These are phyloP conservation scores for Dinomys branickii DNA, from an alignment of 2,113 vertebrate genomes.

Conservation along the genomic window DNA sequence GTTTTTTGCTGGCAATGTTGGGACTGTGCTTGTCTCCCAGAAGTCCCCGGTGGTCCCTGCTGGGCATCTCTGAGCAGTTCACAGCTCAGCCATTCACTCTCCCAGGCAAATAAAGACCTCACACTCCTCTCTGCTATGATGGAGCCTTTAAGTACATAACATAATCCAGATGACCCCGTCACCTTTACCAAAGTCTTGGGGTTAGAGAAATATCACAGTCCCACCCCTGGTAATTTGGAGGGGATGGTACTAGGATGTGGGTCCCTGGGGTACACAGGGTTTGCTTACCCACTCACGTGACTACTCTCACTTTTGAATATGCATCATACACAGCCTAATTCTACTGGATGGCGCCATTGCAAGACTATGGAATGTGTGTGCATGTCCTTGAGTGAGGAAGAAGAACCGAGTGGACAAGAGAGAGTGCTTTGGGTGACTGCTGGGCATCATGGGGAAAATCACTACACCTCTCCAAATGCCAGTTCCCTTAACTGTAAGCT, in stretches of 20 bases:
- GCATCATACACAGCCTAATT: background rate
- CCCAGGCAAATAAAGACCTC: background rate
- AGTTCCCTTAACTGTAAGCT: background rate
- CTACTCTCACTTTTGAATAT: no score
- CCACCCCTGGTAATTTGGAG: background rate
- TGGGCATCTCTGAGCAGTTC: rapidly evolving
- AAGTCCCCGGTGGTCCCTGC: background rate
- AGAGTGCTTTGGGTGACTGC: background rate
- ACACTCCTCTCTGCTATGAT: no score
- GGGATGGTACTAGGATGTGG: background rate
- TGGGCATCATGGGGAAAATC: background rate
- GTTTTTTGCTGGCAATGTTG: background rate
- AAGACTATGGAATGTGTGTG: no score
- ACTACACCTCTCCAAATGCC: background rate
- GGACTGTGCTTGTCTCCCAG: background rate
- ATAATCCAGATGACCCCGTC: background rate
- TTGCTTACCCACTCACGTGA: background rate
- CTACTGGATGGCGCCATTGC: background rate
- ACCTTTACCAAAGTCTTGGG: background rate
- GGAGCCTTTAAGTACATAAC: background rate
- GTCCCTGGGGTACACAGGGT: background rate
- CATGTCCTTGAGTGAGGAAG: no score
- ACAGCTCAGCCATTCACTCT: background rate
- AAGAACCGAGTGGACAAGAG: background rate
- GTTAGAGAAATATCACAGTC: background rate